These are phyloP conservation scores for Chamaedrilus cognettii DNA, from an alignment of 2,888 invertebrate species.

Conservation along the genomic window DNA sequence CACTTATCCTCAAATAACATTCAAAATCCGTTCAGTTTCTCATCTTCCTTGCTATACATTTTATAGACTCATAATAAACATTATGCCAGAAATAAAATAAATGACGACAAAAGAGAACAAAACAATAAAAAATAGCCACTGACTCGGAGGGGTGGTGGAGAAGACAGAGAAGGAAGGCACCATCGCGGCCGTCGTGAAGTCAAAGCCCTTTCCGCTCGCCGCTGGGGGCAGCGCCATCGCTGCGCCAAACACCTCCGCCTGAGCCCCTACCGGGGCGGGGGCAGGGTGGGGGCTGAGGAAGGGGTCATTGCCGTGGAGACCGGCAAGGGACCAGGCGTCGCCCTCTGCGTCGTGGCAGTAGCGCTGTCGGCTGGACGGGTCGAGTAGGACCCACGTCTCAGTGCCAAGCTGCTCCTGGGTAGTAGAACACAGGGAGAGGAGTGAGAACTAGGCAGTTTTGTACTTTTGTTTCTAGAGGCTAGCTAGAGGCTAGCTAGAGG, in stretches of 20 bases:
- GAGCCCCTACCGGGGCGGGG: constrained; percentile 26
- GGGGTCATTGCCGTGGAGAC: constrained; percentile 63
- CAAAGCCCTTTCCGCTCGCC: constrained; percentile 63
- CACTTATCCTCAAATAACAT: no score
- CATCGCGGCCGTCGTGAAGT: constrained; percentile 63
- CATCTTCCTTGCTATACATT: no score
- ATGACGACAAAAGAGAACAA: no score
- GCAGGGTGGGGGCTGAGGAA: constrained; percentile 25
- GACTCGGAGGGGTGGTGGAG: constrained; percentile 28
- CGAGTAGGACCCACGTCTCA: constrained; percentile 91
- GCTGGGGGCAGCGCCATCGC: constrained; percentile 42
- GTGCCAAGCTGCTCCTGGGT: constrained; percentile 72
- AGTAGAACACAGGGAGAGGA: neutral
- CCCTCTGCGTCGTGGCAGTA: constrained; percentile 69
- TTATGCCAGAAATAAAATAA: no score
- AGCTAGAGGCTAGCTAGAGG: no score
- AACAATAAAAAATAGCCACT: no score
- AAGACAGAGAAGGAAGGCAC: constrained; percentile 41
- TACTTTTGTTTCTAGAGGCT: no score
- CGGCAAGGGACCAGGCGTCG: constrained; percentile 74
- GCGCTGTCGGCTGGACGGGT: constrained; percentile 70
- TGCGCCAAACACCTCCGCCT: constrained; percentile 36
- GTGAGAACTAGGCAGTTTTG: no score
- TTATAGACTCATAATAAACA: no score
- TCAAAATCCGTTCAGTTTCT: no score